These are phyloP conservation scores for Urophycis tenuis DNA, from an alignment of 2,797 vertebrate genomes.

Conservation along the genomic window DNA sequence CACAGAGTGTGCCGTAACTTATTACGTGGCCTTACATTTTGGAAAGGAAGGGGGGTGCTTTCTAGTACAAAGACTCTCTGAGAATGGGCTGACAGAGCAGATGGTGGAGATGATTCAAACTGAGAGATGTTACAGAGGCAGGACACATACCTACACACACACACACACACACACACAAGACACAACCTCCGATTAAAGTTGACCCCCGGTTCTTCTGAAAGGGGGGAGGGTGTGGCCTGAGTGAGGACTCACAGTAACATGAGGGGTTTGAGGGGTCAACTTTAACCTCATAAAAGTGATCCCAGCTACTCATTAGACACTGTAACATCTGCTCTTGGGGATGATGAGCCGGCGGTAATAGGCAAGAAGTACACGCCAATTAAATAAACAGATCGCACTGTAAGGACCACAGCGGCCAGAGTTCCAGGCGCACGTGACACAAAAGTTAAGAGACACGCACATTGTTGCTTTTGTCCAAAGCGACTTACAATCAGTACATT, in stretches of 20 bases:
- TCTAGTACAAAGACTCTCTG: conserved; percentile 1
- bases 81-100: conserved; percentile 31
- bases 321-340: conserved; percentile 73
- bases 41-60: neutral
- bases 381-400: conserved; percentile 64
- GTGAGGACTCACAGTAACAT: conserved; percentile 37
- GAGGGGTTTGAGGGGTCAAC: conserved; percentile 63
- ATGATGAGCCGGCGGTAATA: conserved; percentile 68
- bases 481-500: too few relatives aligned
- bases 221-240: conserved; percentile 42
- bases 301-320: conserved; percentile 73
- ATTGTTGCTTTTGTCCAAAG: too few relatives aligned
- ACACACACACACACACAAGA: conserved; percentile 5
- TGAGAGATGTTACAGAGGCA: conserved; percentile 35
- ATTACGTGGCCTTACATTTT: neutral
- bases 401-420: conserved; percentile 38
- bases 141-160: conserved; percentile 22
- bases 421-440: neutral
- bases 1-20: conserved; percentile 49
- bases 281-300: conserved; percentile 76
- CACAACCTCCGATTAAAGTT: conserved; percentile 53
- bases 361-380: conserved; percentile 70
- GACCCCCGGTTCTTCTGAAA: conserved; percentile 56
- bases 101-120: conserved; percentile 55
- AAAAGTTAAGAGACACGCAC: neutral